Evolutionary conservation across 2,797 vertebrate species (phyloP), one percentile per base, ranked within the genome.

Genomic region (Channallabes apus): DNA sequence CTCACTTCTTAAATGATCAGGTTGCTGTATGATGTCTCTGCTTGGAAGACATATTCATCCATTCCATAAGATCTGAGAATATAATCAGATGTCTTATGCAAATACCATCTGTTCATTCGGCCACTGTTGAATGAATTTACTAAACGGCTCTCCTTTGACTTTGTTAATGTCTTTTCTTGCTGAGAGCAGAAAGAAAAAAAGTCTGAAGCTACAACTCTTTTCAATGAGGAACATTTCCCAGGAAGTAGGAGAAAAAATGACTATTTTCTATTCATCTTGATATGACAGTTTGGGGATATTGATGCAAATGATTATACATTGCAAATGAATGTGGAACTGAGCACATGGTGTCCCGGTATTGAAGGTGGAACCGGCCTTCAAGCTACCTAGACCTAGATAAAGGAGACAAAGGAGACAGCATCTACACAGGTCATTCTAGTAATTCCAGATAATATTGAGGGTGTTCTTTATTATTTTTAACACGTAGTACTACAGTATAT

Each of bases 71-170:
- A 22, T 17, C 68, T 69, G 54, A 69, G 54, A 71, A 69, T 84
- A 62, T 61, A 68, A 84, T 68, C 82, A 81, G 86, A 59, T 61
- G 61, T 29, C 46, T 54, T 20, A 58, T 79, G 72, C 32, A 65
- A 18, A 73, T 58, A 46, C 83, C 68, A 67, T 79, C 76, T 82
- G 81, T 29, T 62, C 75, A 32, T n/a, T 76, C 11, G 51, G 64
- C 75, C 76, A 38, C 69, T 76, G 14, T 29, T 51, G 68, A 72
- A 84, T 86, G 24, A 78, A 84, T 86, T 76, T 51, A 24, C 38
- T 84, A 51, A 78, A 72, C 24, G 24, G 18, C 27, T n/a, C 18
- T 65, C 27, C 15, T 77, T 62, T 69, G 32, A 58, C 51, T 27
- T 15, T 73, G 15, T 24, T 9, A 61, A 41, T 41, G 14, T n/a